Evolutionary conservation across 2,888 invertebrate genomes (phyloP).

Genomic region (Automeris io): DNA sequence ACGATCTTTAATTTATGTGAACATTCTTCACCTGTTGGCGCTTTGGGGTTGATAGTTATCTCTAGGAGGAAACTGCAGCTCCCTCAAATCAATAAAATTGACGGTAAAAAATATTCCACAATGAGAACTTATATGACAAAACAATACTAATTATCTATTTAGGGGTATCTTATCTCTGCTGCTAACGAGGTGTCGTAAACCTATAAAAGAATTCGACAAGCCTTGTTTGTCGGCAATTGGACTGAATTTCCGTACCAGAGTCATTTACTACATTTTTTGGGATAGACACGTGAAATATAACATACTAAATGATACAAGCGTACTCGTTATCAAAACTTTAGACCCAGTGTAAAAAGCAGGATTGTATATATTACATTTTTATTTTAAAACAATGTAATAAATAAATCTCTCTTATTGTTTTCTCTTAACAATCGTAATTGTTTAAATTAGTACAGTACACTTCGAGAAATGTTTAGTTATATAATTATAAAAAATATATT

Average conservation of each 20-base stretch:
- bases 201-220: conserved; percentile 55
- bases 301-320: conserved; percentile 47
- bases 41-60: conserved; percentile 21
- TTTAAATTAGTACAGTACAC: too few relatives aligned
- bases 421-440: too few relatives aligned
- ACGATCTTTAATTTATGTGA: conserved; percentile 49
- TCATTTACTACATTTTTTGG: conserved; percentile 42
- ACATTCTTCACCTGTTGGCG: conserved; percentile 36
- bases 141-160: conserved; percentile 74
- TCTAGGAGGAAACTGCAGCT: conserved; percentile 17
- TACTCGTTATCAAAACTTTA: conserved; percentile 37
- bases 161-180: conserved; percentile 52
- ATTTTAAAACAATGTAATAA: conserved; percentile 14
- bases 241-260: conserved; percentile 48
- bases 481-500: too few relatives aligned
- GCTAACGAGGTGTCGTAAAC: conserved; percentile 68
- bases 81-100: conserved; percentile 25
- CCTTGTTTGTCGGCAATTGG: conserved; percentile 54
- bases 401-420: too few relatives aligned
- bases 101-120: conserved; percentile 26
- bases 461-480: too few relatives aligned
- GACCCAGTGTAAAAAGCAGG: conserved; percentile 21
- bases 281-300: conserved; percentile 43
- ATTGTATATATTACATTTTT: conserved; percentile 20
- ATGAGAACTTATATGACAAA: conserved; percentile 29